phyloP scores from a whole-genome alignment of 2,113 vertebrate species.

The Alaudala cheleensis region DNA sequence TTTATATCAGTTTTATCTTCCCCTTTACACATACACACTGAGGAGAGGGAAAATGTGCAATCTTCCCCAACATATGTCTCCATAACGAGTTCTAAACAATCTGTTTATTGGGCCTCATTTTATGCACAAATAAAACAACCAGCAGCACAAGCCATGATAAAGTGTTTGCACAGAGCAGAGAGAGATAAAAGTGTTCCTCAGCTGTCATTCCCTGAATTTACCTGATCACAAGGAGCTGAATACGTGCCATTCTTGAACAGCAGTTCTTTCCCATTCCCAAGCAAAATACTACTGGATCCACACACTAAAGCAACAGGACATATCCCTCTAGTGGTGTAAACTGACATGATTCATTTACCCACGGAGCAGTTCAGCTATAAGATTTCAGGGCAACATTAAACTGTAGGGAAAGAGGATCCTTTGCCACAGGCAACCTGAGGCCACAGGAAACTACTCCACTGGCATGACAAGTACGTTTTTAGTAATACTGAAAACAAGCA shows the following conservation, averaged over 20 bases:
- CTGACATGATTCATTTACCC: neutral
- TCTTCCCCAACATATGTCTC: neutral
- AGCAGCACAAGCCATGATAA: neutral
- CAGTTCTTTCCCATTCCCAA: neutral
- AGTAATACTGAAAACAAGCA: neutral
- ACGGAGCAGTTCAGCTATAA: neutral
- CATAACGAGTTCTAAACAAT: neutral
- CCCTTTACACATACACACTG: neutral
- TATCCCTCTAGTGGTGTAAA: constrained; percentile 13
- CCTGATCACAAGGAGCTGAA: neutral
- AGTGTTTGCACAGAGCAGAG: neutral
- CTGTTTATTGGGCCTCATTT: neutral
- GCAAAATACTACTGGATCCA: neutral
- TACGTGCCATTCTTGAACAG: accelerated
- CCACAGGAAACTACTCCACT: neutral
- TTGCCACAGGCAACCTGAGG: neutral
- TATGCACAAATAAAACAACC: neutral
- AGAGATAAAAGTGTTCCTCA: neutral
- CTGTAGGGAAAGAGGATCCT: neutral
- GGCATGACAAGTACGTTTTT: neutral
- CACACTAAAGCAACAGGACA: neutral
- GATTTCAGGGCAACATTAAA: neutral
- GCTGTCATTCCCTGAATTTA: neutral
- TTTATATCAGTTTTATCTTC: neutral
- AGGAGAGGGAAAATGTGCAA: neutral